Conservation (phyloP, 2,113 vertebrate species). For the Dissostichus mawsoni region DNA sequence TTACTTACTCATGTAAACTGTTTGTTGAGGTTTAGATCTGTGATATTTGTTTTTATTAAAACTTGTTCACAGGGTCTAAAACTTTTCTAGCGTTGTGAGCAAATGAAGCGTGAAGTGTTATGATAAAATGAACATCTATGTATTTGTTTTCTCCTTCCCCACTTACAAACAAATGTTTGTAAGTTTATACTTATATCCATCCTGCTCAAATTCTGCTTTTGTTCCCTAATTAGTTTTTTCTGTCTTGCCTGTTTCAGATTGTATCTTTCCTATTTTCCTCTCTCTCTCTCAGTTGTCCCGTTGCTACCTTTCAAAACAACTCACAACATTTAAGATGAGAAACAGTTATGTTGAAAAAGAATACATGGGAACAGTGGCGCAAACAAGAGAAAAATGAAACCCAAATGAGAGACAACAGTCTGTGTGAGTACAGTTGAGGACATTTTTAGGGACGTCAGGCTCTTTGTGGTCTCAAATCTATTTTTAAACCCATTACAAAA, state of each 20-base stretch:
- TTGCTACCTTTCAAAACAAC: not conserved
- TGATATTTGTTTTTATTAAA: too few relatives aligned
- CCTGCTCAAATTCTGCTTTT: too few relatives aligned
- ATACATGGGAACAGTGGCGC: constrained; percentile 22
- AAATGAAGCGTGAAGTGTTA: too few relatives aligned
- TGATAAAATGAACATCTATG: too few relatives aligned
- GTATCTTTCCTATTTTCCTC: not conserved
- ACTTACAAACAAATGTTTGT: too few relatives aligned
- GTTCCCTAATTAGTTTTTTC: not conserved
- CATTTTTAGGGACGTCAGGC: constrained; percentile 41
- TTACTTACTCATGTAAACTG: too few relatives aligned
- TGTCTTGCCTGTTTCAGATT: not conserved
- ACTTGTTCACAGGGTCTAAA: too few relatives aligned
- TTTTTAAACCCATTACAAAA: constrained; percentile 70
- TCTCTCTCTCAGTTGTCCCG: not conserved
- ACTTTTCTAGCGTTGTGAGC: too few relatives aligned
- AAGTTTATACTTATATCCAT: not conserved
- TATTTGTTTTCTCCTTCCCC: too few relatives aligned
- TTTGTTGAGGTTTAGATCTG: too few relatives aligned
- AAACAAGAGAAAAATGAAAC: constrained; percentile 5
- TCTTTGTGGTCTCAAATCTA: constrained; percentile 55
- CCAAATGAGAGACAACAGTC: constrained; percentile 36
- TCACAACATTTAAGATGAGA: not conserved
- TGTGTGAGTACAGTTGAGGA: constrained; percentile 36
- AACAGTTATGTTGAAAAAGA: not conserved